A percentile compares a stretch with the other conserved stretches of the same genome.
These are phyloP conservation scores for Parthenolecanium corni DNA, from an alignment of 2,888 invertebrate species.

Conservation along the genomic window DNA sequence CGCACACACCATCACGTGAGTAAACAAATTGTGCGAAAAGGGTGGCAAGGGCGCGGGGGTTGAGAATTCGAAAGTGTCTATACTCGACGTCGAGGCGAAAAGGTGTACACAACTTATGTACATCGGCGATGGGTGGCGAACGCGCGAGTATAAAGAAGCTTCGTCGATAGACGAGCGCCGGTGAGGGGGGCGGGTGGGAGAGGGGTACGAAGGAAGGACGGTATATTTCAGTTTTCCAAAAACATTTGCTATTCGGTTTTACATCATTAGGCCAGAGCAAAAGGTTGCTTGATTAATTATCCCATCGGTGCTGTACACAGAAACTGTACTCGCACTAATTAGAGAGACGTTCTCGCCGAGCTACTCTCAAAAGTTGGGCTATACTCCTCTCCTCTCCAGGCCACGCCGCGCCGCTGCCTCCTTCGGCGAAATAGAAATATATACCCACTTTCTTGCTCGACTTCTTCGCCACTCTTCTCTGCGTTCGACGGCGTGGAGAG, in stretches of 20 bases:
- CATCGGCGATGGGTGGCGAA: too few species aligned
- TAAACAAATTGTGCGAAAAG: too few species aligned
- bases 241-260: slow-evolving; percentile 13
- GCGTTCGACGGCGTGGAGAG: too few species aligned
- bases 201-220: background rate
- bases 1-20: too few species aligned
- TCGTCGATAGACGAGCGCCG: background rate
- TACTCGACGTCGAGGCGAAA: too few species aligned
- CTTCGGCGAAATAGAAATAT: slow-evolving; percentile 10
- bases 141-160: too few species aligned
- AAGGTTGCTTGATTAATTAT: slow-evolving; percentile 21
- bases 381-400: background rate
- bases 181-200: background rate
- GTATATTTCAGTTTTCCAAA: background rate
- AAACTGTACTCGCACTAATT: slow-evolving; percentile 15
- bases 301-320: background rate
- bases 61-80: too few species aligned
- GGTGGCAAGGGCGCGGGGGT: too few species aligned
- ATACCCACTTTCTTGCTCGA: background rate
- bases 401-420: background rate
- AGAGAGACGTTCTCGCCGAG: background rate
- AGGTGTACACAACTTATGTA: too few species aligned
- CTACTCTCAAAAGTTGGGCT: background rate
- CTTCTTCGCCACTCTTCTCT: too few species aligned
- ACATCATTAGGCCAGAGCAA: slow-evolving; percentile 2